Evolutionary conservation across 2,888 invertebrate species (phyloP).

Genomic region (Meganola albula): DNA sequence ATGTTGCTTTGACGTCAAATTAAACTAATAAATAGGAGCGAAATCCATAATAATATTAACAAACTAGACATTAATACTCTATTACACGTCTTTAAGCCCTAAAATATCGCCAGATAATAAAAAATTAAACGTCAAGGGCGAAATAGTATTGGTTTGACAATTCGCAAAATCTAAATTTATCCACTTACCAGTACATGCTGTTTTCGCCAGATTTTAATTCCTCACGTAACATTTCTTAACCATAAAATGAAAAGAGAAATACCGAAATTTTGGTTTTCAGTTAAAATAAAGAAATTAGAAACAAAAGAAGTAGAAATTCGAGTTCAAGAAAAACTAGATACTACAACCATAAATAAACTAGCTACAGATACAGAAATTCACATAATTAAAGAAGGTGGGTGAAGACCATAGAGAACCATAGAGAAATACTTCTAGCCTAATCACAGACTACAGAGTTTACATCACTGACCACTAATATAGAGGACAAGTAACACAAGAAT

Average conservation of each 20-base stretch:
- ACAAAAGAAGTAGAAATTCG: conserved; percentile 38
- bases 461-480: too few species aligned
- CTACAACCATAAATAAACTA: too few species aligned
- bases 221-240: conserved; percentile 21
- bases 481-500: too few species aligned
- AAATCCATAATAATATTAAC: too few species aligned
- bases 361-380: too few species aligned
- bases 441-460: too few species aligned
- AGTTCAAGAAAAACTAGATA: too few species aligned
- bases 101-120: conserved; percentile 14
- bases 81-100: too few species aligned
- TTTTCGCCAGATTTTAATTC: conserved; percentile 21
- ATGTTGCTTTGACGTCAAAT: conserved; percentile 36
- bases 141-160: conserved; percentile 37
- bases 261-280: conserved; percentile 11
- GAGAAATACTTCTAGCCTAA: too few species aligned
- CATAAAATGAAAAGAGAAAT: conserved; percentile 16
- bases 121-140: conserved; percentile 49
- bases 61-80: too few species aligned
- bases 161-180: conserved; percentile 27
- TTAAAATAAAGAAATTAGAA: conserved; percentile 26
- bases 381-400: too few species aligned
- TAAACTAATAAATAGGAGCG: conserved; percentile 20
- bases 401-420: too few species aligned
- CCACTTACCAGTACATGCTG: conserved; percentile 38